Evolutionary conservation across 2,113 vertebrate genomes (phyloP).

Genomic region (Vimba vimba): DNA sequence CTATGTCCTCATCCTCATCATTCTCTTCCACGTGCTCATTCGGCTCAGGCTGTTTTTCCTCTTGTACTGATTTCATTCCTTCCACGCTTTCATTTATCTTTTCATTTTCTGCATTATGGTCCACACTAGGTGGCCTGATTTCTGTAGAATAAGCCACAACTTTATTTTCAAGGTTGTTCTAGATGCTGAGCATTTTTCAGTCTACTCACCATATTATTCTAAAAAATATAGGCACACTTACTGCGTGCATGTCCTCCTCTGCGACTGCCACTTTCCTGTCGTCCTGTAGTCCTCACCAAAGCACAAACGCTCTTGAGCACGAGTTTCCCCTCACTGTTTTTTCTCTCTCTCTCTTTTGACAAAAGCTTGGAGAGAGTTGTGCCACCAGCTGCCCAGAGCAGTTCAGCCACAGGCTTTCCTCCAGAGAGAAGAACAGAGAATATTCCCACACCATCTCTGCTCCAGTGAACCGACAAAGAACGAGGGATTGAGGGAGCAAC

Average conservation of each 20-base stretch:
- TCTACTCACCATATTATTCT: background rate
- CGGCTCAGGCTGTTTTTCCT: conserved; percentile 50
- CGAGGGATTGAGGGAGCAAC: conserved; percentile 72
- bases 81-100: conserved; percentile 62
- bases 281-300: conserved; percentile 63
- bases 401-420: conserved; percentile 65
- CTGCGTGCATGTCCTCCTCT: conserved; percentile 64
- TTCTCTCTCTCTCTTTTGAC: conserved; percentile 72
- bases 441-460: conserved; percentile 72
- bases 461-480: conserved; percentile 72
- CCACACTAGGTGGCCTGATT: conserved; percentile 62
- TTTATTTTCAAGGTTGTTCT: background rate
- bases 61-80: conserved; percentile 51
- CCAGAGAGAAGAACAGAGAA: conserved; percentile 74
- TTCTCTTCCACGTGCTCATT: conserved; percentile 51
- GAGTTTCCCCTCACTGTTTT: conserved; percentile 64
- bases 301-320: conserved; percentile 76
- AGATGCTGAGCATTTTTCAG: background rate
- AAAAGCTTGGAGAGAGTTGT: conserved; percentile 62
- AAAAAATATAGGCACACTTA: conserved; percentile 40
- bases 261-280: conserved; percentile 17
- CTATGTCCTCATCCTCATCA: conserved; percentile 7
- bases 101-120: conserved; percentile 60
- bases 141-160: conserved; percentile 56
- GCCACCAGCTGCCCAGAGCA: conserved; percentile 77